Conservation (phyloP, 2,888 invertebrate genomes). For the Megalurothrips usitatus region DNA sequence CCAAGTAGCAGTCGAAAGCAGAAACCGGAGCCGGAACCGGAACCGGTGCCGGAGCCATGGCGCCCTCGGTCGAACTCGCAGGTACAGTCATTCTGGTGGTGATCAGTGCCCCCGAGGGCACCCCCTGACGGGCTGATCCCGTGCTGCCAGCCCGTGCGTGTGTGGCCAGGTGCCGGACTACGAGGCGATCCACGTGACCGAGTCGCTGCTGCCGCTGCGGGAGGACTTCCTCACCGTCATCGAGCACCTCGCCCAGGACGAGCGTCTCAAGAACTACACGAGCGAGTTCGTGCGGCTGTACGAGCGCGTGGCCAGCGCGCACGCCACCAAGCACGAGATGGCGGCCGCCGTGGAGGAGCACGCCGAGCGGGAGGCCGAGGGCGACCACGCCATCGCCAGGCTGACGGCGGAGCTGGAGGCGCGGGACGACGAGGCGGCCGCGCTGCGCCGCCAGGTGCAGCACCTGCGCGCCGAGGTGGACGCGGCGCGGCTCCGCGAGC, state of each 20-base stretch:
- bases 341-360: background rate
- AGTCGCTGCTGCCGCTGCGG: conserved; percentile 6
- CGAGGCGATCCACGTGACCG: conserved; percentile 12
- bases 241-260: conserved; percentile 2
- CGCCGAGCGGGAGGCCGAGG: background rate
- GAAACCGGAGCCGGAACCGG: background rate
- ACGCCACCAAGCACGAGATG: background rate
- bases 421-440: background rate
- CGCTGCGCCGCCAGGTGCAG: background rate
- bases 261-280: conserved; percentile 15
- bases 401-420: background rate
- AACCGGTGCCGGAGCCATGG: background rate
- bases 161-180: background rate
- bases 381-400: background rate
- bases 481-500: conserved; percentile 5
- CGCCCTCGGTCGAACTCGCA: background rate
- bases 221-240: conserved; percentile 1
- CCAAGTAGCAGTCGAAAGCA: background rate
- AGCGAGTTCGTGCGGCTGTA: conserved; percentile 19
- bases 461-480: background rate
- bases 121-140: no score
- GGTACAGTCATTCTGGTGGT: background rate
- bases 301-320: background rate
- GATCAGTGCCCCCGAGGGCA: no score
- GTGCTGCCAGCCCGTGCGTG: no score